Conservation (phyloP, 2,113 vertebrate genomes). For the Siniperca knerii region DNA sequence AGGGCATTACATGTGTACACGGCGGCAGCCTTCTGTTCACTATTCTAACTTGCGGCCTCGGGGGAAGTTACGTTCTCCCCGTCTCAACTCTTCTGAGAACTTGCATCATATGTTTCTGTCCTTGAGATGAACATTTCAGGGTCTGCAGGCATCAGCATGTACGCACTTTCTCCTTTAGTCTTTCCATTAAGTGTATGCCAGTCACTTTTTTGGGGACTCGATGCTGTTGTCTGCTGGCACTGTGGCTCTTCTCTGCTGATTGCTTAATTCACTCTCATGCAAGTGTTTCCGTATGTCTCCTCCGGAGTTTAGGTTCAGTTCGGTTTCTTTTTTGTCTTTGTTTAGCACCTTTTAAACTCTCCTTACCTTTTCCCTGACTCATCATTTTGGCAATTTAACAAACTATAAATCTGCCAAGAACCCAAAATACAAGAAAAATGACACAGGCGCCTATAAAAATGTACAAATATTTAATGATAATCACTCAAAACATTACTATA, state of each 20-base stretch:
- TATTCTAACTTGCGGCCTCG: conserved; percentile 7
- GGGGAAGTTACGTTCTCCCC: background rate
- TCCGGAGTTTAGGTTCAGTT: background rate
- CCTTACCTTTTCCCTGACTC: background rate
- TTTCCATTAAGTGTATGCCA: background rate
- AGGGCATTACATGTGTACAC: background rate
- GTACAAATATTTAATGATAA: background rate
- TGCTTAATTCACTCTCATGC: background rate
- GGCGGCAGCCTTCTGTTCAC: conserved; percentile 27
- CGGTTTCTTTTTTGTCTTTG: background rate
- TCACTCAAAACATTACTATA: background rate
- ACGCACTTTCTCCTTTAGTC: background rate
- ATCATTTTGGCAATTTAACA: background rate
- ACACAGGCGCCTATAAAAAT: background rate
- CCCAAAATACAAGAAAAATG: background rate
- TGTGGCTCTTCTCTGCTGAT: background rate
- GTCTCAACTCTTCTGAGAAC: conserved; percentile 28
- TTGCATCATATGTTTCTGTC: conserved; percentile 17
- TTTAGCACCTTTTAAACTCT: background rate
- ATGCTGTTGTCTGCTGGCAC: background rate
- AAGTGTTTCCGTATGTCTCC: background rate
- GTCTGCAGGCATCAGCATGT: conserved; percentile 10
- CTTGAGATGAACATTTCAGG: conserved; percentile 32
- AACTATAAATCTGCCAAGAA: background rate
- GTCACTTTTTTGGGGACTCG: background rate